phyloP scores from a whole-genome alignment of 92 coral and sea anemone genomes.

The Phenganax marumi region DNA sequence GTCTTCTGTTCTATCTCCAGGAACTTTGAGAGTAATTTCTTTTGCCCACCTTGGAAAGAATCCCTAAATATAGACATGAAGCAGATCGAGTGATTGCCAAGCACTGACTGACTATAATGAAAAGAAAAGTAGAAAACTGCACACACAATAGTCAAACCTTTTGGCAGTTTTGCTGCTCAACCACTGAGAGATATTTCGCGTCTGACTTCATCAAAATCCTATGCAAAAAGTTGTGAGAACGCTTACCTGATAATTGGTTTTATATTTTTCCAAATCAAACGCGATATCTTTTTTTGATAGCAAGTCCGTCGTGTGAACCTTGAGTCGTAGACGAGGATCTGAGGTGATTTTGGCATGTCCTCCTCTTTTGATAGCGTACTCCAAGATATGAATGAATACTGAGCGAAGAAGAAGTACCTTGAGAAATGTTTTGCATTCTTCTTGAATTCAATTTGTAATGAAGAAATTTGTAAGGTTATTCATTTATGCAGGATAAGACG shows the following conservation, averaged over 20 bases:
- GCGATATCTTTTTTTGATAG: slow-evolving; percentile 65
- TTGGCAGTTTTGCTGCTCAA: too few relatives aligned
- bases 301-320: slow-evolving; percentile 60
- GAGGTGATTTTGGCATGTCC: slow-evolving; percentile 69
- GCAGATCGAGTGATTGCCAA: too few relatives aligned
- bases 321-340: slow-evolving; percentile 74
- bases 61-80: slow-evolving; percentile 43
- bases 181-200: too few relatives aligned
- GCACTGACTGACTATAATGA: too few relatives aligned
- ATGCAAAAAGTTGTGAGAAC: not conserved
- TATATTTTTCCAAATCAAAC: slow-evolving; percentile 78
- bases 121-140: too few relatives aligned
- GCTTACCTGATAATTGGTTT: slow-evolving; percentile 77
- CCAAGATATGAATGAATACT: slow-evolving; percentile 63
- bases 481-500: too few relatives aligned
- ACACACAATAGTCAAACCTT: too few relatives aligned
- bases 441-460: not conserved
- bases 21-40: slow-evolving; percentile 60
- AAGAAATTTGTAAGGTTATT: too few relatives aligned
- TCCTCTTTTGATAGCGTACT: slow-evolving; percentile 77
- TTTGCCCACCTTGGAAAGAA: slow-evolving; percentile 88
- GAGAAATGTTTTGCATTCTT: not conserved
- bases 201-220: not conserved
- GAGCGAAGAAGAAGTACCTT: slow-evolving; percentile 13
- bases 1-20: slow-evolving; percentile 58